A percentile compares a stretch with the other conserved stretches of the same genome.
phyloP scores from a whole-genome alignment of 2,113 vertebrate genomes.

The Strix aluco region DNA sequence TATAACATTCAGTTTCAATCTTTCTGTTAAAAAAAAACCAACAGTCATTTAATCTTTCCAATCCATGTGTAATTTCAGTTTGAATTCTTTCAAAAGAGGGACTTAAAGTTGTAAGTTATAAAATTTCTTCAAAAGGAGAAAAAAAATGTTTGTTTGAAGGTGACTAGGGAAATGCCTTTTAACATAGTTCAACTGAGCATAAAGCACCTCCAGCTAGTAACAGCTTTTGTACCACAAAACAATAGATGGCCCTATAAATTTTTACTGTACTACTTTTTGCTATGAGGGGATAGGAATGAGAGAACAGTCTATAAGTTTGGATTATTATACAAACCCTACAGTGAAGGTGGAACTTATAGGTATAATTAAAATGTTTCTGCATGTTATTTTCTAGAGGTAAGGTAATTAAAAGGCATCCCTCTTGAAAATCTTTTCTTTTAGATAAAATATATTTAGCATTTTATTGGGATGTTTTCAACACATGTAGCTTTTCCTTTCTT shows the following conservation, averaged over 20 bases:
- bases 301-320: not conserved
- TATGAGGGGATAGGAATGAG: conserved; percentile 12
- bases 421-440: not conserved
- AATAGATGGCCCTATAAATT: conserved; percentile 3
- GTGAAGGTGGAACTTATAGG: not conserved
- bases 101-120: not conserved
- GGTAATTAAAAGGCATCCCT: not conserved
- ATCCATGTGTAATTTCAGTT: not conserved
- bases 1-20: not conserved
- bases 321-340: not conserved
- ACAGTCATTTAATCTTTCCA: not conserved
- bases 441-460: not conserved
- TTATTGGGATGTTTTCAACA: not conserved
- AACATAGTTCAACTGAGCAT: not conserved
- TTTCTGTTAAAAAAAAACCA: not conserved
- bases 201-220: not conserved
- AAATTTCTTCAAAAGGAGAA: not conserved
- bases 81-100: not conserved
- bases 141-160: not conserved
- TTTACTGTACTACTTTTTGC: conserved; percentile 15
- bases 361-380: conserved; percentile 9
- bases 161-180: conserved; percentile 7
- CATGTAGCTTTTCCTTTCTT: not conserved
- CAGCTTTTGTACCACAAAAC: conserved; percentile 44
- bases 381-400: not conserved